Evolutionary conservation across 1,140 invertebrate species (phyloP), one percentile per base, ranked within the genome.

Genomic region (Streblospio benedicti): DNA sequence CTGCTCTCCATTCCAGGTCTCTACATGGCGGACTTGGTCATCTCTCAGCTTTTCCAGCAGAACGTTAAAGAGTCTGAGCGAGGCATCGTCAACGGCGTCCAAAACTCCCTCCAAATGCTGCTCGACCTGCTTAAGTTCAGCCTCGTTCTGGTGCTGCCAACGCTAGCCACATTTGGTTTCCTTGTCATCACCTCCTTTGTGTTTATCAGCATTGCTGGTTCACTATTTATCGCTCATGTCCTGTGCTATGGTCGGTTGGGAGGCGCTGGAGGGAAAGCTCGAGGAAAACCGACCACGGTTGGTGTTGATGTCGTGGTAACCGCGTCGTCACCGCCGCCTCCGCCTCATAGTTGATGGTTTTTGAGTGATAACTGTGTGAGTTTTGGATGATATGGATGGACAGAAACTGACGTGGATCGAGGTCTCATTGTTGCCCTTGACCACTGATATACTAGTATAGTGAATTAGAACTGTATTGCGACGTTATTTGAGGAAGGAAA

Each of bases 21-120:
- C 14, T 85, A 83, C 84, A 72, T 83, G 43, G 75, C 80, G 3
- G 84, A 85, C 69, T 65, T 85, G n/a, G 73, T 76, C 2, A 78
- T 84, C 14, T 82, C 80, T 25, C 83, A 85, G 66, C 72, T 84
- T n/a, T 74, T 85, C 65, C 79, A 84, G 67, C 81, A 84, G 65
- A 68, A 68, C 9, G 78, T 84, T 4, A 65, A 64, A 14, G 82
- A 83, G 61, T 64, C 62, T 12, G 71, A 83, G 57, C 63, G 83
- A 27, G 82, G 83, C 5, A 71, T 79, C 14, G 75, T 85, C 1
- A 80, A 79, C 65, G 83, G 83, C 4, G 81, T 84, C 25, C 83
- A 85, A 65, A 77, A 71, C 51, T 81, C 81, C 1, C 62, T 83
- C 4, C 83, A 82, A 67, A 75, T 76, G 63, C 62, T 77, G 4